phyloP scores from a whole-genome alignment of 2,888 invertebrate genomes.

The Diaphora mendica region DNA sequence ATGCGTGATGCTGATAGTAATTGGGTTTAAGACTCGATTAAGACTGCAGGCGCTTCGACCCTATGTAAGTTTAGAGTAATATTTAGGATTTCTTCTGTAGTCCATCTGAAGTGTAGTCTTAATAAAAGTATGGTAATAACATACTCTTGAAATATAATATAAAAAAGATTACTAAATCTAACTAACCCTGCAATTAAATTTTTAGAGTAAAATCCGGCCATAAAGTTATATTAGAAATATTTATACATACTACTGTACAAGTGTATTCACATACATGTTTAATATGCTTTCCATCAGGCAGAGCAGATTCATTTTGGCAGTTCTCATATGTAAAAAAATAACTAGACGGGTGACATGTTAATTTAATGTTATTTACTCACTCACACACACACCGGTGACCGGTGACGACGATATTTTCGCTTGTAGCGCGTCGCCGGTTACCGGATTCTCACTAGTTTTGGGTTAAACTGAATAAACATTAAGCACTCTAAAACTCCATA shows the following conservation, averaged over 20 bases:
- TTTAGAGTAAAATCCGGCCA: too few relatives aligned
- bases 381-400: too few relatives aligned
- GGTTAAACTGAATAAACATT: neutral
- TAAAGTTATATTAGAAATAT: too few relatives aligned
- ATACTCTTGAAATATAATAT: too few relatives aligned
- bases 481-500: neutral
- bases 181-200: too few relatives aligned
- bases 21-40: neutral
- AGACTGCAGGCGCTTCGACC: neutral
- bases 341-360: neutral
- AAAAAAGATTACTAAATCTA: too few relatives aligned
- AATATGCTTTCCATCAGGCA: neutral
- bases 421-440: too few relatives aligned
- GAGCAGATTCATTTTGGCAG: too few relatives aligned
- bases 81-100: neutral
- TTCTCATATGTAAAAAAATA: too few relatives aligned
- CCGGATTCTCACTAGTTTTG: too few relatives aligned
- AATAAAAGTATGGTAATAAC: neutral
- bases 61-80: too few relatives aligned
- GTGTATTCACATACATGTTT: neutral
- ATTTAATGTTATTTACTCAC: neutral
- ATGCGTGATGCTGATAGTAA: neutral
- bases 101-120: neutral
- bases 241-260: neutral
- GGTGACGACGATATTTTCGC: too few relatives aligned